phyloP scores from a whole-genome alignment of 2,113 vertebrate genomes.

The Scomber colias region DNA sequence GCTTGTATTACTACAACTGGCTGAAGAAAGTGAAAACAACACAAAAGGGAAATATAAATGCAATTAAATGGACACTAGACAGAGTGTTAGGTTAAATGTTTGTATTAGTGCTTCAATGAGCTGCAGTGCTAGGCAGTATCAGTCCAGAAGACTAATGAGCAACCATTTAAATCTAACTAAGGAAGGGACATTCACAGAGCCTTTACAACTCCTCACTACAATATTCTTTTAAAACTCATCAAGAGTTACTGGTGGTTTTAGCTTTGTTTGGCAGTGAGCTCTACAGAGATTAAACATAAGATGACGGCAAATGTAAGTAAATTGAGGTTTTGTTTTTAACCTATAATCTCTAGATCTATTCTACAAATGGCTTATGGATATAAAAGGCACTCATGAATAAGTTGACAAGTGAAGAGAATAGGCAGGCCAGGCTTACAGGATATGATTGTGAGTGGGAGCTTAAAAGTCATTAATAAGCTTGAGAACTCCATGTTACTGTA shows the following conservation, averaged over 20 bases:
- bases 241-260: not conserved
- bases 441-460: slow-evolving; percentile 8
- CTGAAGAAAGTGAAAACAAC: not conserved
- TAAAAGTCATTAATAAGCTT: slow-evolving; percentile 13
- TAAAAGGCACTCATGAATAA: not conserved
- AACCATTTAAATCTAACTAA: not conserved
- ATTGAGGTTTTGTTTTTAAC: not conserved
- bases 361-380: not conserved
- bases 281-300: not conserved
- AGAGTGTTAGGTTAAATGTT: not conserved
- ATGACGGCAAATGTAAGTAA: not conserved
- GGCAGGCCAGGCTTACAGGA: not conserved
- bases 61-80: not conserved
- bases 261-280: not conserved
- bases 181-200: not conserved
- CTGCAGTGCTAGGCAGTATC: not conserved
- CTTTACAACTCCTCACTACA: not conserved
- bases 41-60: not conserved
- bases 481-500: slow-evolving; percentile 2
- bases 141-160: not conserved
- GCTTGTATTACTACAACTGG: not conserved
- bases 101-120: not conserved
- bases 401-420: not conserved
- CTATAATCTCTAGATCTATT: not conserved
- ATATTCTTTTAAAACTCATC: no score